phyloP scores from a whole-genome alignment of 1,140 invertebrate species.

The Apis florea region DNA sequence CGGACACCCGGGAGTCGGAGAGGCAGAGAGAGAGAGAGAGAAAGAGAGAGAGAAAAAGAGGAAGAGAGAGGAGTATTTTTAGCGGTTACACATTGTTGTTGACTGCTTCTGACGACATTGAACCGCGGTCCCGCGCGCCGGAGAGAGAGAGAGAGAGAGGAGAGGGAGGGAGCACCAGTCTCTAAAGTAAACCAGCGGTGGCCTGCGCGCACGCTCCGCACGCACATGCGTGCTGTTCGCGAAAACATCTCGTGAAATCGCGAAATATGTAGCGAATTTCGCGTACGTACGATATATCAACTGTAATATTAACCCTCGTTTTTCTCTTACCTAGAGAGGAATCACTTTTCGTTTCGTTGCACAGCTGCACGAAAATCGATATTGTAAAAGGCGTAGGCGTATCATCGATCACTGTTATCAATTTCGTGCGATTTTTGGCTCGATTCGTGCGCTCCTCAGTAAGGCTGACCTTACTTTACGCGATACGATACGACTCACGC shows the following conservation, averaged over 20 bases:
- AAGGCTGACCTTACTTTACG: slow-evolving; percentile 51
- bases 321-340: neutral
- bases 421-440: neutral
- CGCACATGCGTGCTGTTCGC: slow-evolving; percentile 16
- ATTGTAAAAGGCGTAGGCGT: neutral
- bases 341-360: neutral
- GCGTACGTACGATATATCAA: neutral
- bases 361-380: neutral
- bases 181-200: slow-evolving; percentile 41
- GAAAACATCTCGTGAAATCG: slow-evolving; percentile 19
- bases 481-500: slow-evolving; percentile 60
- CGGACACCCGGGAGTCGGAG: slow-evolving; percentile 20
- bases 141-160: neutral
- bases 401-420: slow-evolving; percentile 11
- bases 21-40: no score
- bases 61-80: slow-evolving; percentile 76
- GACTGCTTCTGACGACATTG: slow-evolving; percentile 75
- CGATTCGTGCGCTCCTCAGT: slow-evolving; percentile 40
- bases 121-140: slow-evolving; percentile 64
- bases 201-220: slow-evolving; percentile 35
- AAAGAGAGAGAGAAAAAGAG: slow-evolving; percentile 23
- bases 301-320: no score
- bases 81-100: slow-evolving; percentile 79
- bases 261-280: neutral
- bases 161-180: neutral